Evolutionary conservation across 2,113 vertebrate species (phyloP).

Genomic region (Periophthalmodon schlosseri): DNA sequence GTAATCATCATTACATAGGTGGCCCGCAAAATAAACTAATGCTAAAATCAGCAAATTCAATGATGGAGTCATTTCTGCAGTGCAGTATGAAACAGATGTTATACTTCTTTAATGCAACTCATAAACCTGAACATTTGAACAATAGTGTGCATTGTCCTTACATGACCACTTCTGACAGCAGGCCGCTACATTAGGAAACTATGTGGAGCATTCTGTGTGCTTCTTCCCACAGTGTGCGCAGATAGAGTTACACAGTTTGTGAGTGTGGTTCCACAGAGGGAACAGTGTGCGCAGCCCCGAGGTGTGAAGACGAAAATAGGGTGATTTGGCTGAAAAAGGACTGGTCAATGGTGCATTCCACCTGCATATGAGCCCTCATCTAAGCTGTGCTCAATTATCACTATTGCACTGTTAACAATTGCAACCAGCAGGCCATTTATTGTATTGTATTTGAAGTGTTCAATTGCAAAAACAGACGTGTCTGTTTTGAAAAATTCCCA

Average conservation of each 20-base stretch:
- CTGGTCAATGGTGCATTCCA: no score
- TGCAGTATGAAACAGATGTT: not conserved
- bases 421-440: no score
- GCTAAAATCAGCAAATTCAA: not conserved
- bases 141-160: conserved; percentile 7
- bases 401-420: not conserved
- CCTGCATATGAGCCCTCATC: no score
- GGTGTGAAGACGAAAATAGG: not conserved
- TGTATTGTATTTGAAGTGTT: no score
- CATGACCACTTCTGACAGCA: not conserved
- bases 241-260: conserved; percentile 18
- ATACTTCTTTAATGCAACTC: not conserved
- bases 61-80: not conserved
- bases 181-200: not conserved
- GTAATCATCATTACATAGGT: not conserved
- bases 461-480: no score
- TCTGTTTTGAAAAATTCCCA: no score
- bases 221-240: not conserved
- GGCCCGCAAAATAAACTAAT: not conserved
- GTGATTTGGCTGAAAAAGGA: not conserved
- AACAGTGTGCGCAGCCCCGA: conserved; percentile 18
- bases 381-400: not conserved
- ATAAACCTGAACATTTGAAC: not conserved
- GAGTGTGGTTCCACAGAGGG: conserved; percentile 15
- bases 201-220: conserved; percentile 9